A percentile compares a stretch with the other conserved stretches of the same genome.
Evolutionary conservation across 2,888 invertebrate genomes (phyloP).

Genomic region (Ctenicera cuprea): DNA sequence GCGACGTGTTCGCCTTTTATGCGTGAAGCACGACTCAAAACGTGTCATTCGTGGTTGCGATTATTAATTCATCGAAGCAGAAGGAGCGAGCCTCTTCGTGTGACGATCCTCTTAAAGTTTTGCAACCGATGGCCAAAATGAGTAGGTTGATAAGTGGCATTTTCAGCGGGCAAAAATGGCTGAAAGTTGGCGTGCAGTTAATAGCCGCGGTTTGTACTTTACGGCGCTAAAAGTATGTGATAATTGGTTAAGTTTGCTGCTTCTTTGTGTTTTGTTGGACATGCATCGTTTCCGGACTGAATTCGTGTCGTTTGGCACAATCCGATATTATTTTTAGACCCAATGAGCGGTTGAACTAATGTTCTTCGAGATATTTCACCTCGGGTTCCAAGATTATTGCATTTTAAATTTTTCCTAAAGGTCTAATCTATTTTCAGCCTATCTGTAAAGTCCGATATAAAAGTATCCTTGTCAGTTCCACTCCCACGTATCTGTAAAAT

Average conservation of each 20-base stretch:
- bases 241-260: conserved; percentile 30
- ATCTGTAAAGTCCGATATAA: background rate
- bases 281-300: background rate
- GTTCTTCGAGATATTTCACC: background rate
- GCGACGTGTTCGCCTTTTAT: conserved; percentile 55
- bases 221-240: conserved; percentile 39
- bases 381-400: background rate
- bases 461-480: conserved; percentile 4
- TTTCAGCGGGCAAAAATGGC: conserved; percentile 20
- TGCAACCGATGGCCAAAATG: background rate
- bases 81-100: background rate
- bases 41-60: conserved; percentile 33
- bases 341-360: background rate
- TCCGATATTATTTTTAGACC: background rate
- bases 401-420: conserved; percentile 16
- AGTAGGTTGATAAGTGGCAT: background rate
- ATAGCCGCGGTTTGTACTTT: conserved; percentile 10
- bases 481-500: conserved; percentile 1
- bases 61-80: conserved; percentile 37
- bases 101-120: conserved; percentile 25
- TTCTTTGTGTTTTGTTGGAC: conserved; percentile 15
- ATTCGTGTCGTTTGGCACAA: background rate
- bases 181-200: conserved; percentile 37
- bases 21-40: conserved; percentile 49
- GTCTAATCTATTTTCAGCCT: background rate